Percentiles rank a stretch among this genome's conserved stretches.
phyloP scores from a whole-genome alignment of 2,113 vertebrate species.

The Felis chaus region DNA sequence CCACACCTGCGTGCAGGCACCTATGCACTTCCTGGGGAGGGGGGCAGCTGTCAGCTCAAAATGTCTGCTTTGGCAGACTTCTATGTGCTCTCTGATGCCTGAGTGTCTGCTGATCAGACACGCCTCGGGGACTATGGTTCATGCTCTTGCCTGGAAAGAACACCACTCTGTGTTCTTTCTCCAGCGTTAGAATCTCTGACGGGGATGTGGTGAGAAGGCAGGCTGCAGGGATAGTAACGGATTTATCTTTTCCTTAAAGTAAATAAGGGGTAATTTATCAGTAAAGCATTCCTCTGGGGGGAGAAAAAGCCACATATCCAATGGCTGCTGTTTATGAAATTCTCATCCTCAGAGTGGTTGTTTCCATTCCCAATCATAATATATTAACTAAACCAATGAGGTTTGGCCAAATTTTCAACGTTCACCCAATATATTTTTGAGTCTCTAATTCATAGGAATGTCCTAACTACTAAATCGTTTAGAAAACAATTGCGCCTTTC shows the following conservation, averaged over 20 bases:
- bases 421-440: not conserved
- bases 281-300: constrained; percentile 82
- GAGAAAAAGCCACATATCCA: not conserved
- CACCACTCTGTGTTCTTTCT: not conserved
- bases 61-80: not conserved
- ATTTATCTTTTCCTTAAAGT: constrained; percentile 60
- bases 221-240: constrained; percentile 17
- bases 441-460: not conserved
- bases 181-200: not conserved
- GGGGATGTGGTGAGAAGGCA: not conserved
- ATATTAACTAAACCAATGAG: not conserved
- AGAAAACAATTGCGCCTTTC: not conserved
- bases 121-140: not conserved
- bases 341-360: not conserved
- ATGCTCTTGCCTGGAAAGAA: not conserved
- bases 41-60: not conserved
- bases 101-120: not conserved
- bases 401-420: not conserved
- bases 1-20: constrained; percentile 54
- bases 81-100: constrained; percentile 53
- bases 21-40: not conserved
- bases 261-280: constrained; percentile 70
- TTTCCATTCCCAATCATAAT: not conserved
- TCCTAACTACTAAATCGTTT: not conserved
- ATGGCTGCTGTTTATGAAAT: not conserved